Percentiles rank a stretch among this genome's conserved stretches.
Evolutionary conservation across 2,797 vertebrate genomes (phyloP).

Genomic region (Squalus acanthias): DNA sequence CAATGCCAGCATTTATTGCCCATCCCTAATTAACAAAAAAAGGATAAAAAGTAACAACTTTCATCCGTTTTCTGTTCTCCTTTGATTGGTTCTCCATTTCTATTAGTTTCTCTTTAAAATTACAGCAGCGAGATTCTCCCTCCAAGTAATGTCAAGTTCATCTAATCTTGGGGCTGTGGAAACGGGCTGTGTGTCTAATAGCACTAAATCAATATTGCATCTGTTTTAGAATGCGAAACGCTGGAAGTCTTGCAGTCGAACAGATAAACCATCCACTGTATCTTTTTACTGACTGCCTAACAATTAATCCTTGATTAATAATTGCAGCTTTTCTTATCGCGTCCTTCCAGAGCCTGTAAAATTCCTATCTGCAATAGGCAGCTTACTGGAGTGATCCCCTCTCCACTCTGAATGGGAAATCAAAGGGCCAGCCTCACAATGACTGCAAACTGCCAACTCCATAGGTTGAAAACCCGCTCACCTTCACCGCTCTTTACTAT

Average conservation of each 20-base stretch:
- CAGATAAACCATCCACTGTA: constrained; percentile 54
- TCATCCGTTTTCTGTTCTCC: neutral
- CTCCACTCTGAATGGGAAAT: constrained; percentile 55
- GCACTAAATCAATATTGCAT: constrained; percentile 19
- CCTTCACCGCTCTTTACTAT: neutral
- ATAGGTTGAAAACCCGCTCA: neutral
- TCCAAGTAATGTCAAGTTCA: neutral
- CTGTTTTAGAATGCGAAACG: constrained; percentile 10
- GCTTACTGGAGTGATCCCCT: constrained; percentile 75
- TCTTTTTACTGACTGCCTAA: constrained; percentile 46
- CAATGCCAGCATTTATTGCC: too few relatives aligned
- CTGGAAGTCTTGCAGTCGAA: constrained; percentile 49
- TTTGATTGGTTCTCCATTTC: neutral
- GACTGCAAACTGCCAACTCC: constrained; percentile 8
- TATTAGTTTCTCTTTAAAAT: neutral
- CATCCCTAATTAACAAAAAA: neutral
- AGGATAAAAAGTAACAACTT: neutral
- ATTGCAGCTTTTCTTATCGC: constrained; percentile 76
- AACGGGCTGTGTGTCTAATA: neutral
- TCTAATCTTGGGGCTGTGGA: neutral
- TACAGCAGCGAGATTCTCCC: neutral
- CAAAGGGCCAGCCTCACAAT: constrained; percentile 47
- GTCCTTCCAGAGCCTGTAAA: constrained; percentile 77
- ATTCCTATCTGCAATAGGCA: constrained; percentile 78
- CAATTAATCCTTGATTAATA: constrained; percentile 60